Percentiles rank a stretch among this genome's conserved stretches.
Evolutionary conservation across 2,888 invertebrate genomes (phyloP).

Genomic region (Invenusta paracnida): DNA sequence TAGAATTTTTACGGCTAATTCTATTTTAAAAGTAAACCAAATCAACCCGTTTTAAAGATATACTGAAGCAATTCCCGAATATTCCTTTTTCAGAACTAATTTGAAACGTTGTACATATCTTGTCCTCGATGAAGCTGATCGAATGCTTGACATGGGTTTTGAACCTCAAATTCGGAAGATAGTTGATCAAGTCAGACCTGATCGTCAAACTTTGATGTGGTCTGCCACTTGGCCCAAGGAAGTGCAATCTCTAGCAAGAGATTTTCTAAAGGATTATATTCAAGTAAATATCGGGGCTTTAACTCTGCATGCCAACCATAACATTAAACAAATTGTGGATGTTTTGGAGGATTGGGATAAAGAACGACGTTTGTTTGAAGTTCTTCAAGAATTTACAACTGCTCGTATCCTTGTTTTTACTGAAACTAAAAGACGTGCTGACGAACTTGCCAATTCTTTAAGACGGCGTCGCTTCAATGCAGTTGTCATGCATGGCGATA

Average conservation of each 20-base stretch:
- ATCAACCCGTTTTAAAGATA: too few relatives aligned
- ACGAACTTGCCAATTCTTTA: slow-evolving; percentile 76
- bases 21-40: too few relatives aligned
- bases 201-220: slow-evolving; percentile 95
- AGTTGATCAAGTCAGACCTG: slow-evolving; percentile 81
- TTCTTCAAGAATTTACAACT: slow-evolving; percentile 68
- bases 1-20: too few relatives aligned
- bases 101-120: slow-evolving; percentile 69
- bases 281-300: slow-evolving; percentile 95
- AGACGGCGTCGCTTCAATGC: slow-evolving; percentile 73
- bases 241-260: slow-evolving; percentile 85
- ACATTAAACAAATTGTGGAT: slow-evolving; percentile 90
- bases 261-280: slow-evolving; percentile 86
- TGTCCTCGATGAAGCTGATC: slow-evolving; percentile 87
- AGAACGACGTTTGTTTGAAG: slow-evolving; percentile 32
- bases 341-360: slow-evolving; percentile 62
- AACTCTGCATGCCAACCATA: slow-evolving; percentile 86
- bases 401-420: slow-evolving; percentile 93
- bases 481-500: slow-evolving; percentile 82
- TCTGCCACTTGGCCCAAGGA: slow-evolving; percentile 99
- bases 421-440: slow-evolving; percentile 95
- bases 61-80: too few relatives aligned
- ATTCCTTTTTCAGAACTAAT: slow-evolving; percentile 50
- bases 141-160: slow-evolving; percentile 96
- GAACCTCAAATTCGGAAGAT: slow-evolving; percentile 93